Percentiles rank a stretch among this genome's conserved stretches.
phyloP scores from a whole-genome alignment of 2,113 vertebrate genomes.

The Pseudonaja textilis region DNA sequence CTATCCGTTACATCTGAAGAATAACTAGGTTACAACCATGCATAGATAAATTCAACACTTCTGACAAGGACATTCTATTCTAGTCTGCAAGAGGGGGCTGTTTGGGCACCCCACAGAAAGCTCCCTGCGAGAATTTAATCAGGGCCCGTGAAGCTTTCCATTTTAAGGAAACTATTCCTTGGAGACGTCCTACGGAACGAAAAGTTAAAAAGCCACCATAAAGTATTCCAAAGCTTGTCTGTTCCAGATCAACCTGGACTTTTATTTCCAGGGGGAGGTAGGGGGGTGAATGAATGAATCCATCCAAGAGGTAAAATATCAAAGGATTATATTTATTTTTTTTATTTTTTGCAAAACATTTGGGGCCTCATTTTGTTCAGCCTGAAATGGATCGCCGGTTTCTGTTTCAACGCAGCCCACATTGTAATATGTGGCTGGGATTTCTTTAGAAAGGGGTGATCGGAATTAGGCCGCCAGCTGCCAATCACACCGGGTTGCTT shows the following conservation, averaged over 20 bases:
- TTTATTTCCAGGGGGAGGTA: no score
- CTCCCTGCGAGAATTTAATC: slow-evolving; percentile 48
- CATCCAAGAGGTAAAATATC: neutral
- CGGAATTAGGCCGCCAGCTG: neutral
- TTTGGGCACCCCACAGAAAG: slow-evolving; percentile 34
- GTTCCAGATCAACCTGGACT: slow-evolving; percentile 33
- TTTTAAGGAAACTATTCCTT: slow-evolving; percentile 41
- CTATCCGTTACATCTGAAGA: slow-evolving; percentile 57
- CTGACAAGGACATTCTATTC: slow-evolving; percentile 52
- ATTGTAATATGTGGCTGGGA: neutral
- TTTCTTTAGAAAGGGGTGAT: neutral
- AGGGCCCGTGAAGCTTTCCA: slow-evolving; percentile 60
- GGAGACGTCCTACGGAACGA: slow-evolving; percentile 58
- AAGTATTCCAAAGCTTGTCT: slow-evolving; percentile 23
- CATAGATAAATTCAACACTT: slow-evolving; percentile 66
- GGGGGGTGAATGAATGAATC: neutral
- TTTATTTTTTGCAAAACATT: neutral
- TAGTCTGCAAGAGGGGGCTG: slow-evolving; percentile 35
- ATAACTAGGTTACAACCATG: slow-evolving; percentile 69
- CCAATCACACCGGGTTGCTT: neutral
- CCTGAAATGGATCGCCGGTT: slow-evolving; percentile 22
- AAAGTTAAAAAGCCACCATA: slow-evolving; percentile 10
- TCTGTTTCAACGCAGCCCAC: slow-evolving; percentile 11
- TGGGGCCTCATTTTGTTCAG: neutral
- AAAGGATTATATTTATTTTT: neutral